Evolutionary conservation across 2,888 invertebrate species (phyloP), one percentile per base, ranked within the genome.

Genomic region (Drosophila kokeensis): DNA sequence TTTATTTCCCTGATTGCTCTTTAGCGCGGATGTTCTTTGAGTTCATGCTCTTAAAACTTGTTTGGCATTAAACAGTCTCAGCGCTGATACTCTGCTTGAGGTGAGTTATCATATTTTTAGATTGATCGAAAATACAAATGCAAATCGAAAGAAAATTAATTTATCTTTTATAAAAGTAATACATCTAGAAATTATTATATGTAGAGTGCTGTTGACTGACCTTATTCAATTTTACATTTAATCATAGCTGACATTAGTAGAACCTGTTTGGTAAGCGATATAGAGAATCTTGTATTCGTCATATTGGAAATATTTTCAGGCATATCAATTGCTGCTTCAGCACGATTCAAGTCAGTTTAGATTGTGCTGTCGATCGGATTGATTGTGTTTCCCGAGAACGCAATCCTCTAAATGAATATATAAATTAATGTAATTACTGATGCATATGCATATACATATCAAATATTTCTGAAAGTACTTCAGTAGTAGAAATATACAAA

Each of bases 361-460:
- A 27, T 71, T 76, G 65, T 61, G 72, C 72, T 76, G 75, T 78
- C 69, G 81, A 59, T 75, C 71, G 68, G 69, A n/a, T 45, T 67
- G 58, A 53, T 80, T 66, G 71, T 69, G 52, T 40, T 32, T 61
- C 5, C 48, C 27, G 68, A 49, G 58, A 45, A 52, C 64, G 65
- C 30, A 58, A 49, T 13, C n/a, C 21, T 58, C 13, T 15, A 13
- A 32, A 36, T 48, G 48, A 24, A n/a, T 48, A 34, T 11, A 58
- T 42, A 49, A 38, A 29, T 42, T 67, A 18, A 4, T 4, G 8
- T 4, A 34, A 57, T 10, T 58, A 49, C 24, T 34, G 13, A 53
- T 45, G 52, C 18, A 34, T 36, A 2, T 8, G 27, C 24, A 36
- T 42, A 49, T 18, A 48, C 15, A 40, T 42, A 11, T n/a, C 10